phyloP scores from a whole-genome alignment of 2,797 vertebrate genomes.

The Parauchenoglanis ngamensis region DNA sequence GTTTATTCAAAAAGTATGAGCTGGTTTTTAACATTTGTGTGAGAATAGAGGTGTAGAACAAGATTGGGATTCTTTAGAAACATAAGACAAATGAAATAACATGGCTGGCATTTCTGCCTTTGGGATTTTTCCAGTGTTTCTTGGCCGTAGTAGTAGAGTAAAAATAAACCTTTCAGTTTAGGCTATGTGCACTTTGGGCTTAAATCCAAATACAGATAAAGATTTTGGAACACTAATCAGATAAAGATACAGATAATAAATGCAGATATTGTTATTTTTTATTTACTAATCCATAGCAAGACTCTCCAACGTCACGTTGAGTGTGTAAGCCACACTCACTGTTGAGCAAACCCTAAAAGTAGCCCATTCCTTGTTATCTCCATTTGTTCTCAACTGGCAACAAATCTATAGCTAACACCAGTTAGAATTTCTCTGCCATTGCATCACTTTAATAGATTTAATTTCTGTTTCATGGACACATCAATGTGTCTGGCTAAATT shows the following conservation, averaged over 20 bases:
- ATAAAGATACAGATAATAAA: neutral
- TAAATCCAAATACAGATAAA: neutral
- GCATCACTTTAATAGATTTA: neutral
- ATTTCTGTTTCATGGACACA: slow-evolving; percentile 5
- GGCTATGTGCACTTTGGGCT: neutral
- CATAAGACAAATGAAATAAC: neutral
- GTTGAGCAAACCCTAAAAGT: neutral
- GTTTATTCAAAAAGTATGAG: neutral
- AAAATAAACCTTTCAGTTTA: neutral
- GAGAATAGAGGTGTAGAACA: neutral
- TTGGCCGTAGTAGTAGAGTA: neutral
- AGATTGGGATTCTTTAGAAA: neutral
- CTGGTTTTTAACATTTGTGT: neutral
- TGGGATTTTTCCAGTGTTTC: neutral
- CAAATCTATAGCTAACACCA: neutral
- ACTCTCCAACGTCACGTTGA: neutral
- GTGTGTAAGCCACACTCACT: neutral
- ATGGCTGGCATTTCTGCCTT: neutral
- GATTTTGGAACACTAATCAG: neutral
- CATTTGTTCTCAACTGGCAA: neutral
- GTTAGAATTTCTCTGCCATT: neutral
- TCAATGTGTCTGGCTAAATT: neutral
- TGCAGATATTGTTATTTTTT: neutral
- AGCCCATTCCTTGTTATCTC: neutral
- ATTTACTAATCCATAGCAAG: neutral